These are phyloP conservation scores for Cuniculus paca DNA, from an alignment of 2,797 vertebrate genomes.

Conservation along the genomic window DNA sequence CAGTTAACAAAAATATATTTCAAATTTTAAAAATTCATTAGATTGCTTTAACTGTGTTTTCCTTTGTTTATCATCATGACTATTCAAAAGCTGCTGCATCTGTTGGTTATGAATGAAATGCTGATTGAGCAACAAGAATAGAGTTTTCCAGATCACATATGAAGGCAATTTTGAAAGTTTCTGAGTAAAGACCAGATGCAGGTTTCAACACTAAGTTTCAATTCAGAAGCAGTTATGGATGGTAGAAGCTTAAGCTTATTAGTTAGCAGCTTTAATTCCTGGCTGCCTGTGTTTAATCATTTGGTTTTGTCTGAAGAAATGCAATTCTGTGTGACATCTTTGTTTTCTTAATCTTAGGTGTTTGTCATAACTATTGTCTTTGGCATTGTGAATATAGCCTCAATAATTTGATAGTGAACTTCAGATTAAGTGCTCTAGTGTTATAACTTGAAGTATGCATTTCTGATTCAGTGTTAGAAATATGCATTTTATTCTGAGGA, in stretches of 20 bases:
- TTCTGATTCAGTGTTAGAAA: neutral
- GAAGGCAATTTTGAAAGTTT: neutral
- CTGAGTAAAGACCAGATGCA: neutral
- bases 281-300: neutral
- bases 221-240: neutral
- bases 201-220: neutral
- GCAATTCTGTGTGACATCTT: neutral
- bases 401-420: neutral
- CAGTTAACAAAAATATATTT: constrained; percentile 40
- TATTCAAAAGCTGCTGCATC: constrained; percentile 46
- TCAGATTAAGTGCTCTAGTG: neutral
- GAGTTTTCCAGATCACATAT: neutral
- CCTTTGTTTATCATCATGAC: constrained; percentile 39
- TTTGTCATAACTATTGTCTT: neutral
- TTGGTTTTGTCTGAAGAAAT: constrained; percentile 6
- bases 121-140: constrained; percentile 40
- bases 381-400: neutral
- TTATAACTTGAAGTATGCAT: neutral
- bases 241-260: neutral
- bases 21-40: neutral
- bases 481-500: neutral
- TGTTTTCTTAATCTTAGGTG: neutral
- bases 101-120: constrained; percentile 67
- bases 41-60: constrained; percentile 58
- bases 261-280: neutral